These are phyloP conservation scores for Nansenia antarctica DNA, from an alignment of 2,113 vertebrate genomes.

Conservation along the genomic window DNA sequence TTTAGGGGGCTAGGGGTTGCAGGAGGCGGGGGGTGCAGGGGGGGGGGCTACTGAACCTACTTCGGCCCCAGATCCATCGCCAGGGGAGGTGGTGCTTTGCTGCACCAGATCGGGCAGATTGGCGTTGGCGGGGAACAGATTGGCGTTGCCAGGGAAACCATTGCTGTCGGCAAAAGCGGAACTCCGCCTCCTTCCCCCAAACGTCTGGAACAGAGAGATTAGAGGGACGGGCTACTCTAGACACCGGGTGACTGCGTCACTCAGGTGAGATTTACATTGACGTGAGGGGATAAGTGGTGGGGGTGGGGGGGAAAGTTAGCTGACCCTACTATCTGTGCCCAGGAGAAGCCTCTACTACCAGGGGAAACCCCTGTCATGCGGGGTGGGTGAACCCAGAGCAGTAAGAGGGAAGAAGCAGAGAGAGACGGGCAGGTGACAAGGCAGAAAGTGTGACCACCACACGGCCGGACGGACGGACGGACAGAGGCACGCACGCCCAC, in stretches of 20 bases:
- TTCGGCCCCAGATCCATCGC: slow-evolving; percentile 87
- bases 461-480: slow-evolving; percentile 1
- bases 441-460: neutral
- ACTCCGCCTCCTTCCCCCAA: slow-evolving; percentile 86
- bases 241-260: neutral
- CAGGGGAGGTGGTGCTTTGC: slow-evolving; percentile 91
- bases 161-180: slow-evolving; percentile 90
- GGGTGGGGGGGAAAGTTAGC: neutral
- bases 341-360: too few species aligned
- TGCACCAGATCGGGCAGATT: slow-evolving; percentile 97
- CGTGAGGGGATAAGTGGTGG: neutral
- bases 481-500: neutral
- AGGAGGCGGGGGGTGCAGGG: slow-evolving; percentile 7
- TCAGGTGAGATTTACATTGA: neutral
- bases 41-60: slow-evolving; percentile 79
- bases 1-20: neutral
- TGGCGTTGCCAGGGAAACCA: slow-evolving; percentile 89
- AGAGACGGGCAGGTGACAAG: neutral
- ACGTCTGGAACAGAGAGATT: slow-evolving; percentile 86
- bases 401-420: neutral
- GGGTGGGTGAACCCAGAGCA: slow-evolving; percentile 7
- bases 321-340: neutral
- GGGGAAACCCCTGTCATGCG: neutral
- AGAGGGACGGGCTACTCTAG: slow-evolving; percentile 66
- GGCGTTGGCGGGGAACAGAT: slow-evolving; percentile 89